phyloP scores from a whole-genome alignment of 92 coral and sea anemone genomes.

The Zoanthus solanderi region DNA sequence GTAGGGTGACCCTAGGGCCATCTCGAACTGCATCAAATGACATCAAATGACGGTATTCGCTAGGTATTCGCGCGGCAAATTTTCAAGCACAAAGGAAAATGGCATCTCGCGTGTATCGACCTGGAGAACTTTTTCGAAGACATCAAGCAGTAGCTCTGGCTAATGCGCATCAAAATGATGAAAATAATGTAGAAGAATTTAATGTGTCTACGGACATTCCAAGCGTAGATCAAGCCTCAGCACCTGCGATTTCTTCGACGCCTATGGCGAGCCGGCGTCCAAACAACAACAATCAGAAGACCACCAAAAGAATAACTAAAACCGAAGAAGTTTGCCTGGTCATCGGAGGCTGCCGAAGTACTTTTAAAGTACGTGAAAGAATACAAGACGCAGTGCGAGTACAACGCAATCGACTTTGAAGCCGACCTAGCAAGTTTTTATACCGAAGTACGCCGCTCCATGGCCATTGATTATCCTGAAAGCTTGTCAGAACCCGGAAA shows the following conservation, averaged over 20 bases:
- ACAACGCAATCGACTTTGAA: conserved; percentile 8
- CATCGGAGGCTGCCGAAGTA: conserved; percentile 24
- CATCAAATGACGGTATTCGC: background rate
- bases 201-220: background rate
- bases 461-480: conserved; percentile 25
- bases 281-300: conserved; percentile 1
- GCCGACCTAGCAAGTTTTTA: conserved; percentile 41
- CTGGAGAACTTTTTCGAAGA: background rate
- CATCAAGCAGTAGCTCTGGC: background rate
- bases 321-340: conserved; percentile 37
- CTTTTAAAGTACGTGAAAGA: conserved; percentile 28
- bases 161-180: background rate
- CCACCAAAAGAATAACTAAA: conserved; percentile 17
- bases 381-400: conserved; percentile 10
- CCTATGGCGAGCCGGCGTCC: background rate
- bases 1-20: too few relatives aligned
- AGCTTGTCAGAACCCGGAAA: conserved; percentile 15
- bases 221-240: background rate
- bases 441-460: conserved; percentile 43
- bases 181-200: background rate
- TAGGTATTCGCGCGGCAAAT: background rate
- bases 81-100: background rate
- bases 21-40: background rate
- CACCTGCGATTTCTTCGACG: background rate
- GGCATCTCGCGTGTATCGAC: conserved; percentile 1